Evolutionary conservation across 2,888 invertebrate species (phyloP).

Genomic region (Drosophila aldrichi): DNA sequence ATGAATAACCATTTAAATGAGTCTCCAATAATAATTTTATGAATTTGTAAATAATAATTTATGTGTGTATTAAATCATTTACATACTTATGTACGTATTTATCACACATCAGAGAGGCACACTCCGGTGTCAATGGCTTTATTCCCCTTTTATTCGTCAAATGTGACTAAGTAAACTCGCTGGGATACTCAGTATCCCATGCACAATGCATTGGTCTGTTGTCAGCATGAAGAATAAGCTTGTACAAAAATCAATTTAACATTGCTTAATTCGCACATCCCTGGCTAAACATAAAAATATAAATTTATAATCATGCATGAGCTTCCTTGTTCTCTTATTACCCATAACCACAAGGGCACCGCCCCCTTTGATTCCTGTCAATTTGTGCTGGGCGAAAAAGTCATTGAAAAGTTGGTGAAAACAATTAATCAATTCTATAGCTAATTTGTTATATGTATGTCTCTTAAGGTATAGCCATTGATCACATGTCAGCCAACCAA

Average conservation of each 20-base stretch:
- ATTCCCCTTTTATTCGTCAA: neutral
- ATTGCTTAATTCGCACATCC: neutral
- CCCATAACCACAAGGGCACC: neutral
- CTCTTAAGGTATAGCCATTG: neutral
- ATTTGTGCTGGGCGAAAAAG: neutral
- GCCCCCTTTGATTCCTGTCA: neutral
- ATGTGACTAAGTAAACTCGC: neutral
- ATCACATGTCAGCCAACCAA: neutral
- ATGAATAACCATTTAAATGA: neutral
- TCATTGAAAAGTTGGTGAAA: neutral
- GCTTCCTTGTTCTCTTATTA: neutral
- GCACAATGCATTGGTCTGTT: neutral
- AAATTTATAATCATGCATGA: neutral
- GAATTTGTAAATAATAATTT: neutral
- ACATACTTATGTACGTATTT: neutral
- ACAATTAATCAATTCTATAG: neutral
- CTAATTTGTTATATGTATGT: neutral
- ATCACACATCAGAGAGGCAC: neutral
- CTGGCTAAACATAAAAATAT: neutral
- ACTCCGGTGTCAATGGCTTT: neutral
- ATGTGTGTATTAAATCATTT: no score
- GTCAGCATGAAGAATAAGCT: neutral
- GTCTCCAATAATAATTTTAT: conserved; percentile 1
- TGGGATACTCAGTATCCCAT: neutral
- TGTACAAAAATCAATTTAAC: neutral